phyloP scores from a whole-genome alignment of 2,797 vertebrate species.

The Sebastes umbrosus region DNA sequence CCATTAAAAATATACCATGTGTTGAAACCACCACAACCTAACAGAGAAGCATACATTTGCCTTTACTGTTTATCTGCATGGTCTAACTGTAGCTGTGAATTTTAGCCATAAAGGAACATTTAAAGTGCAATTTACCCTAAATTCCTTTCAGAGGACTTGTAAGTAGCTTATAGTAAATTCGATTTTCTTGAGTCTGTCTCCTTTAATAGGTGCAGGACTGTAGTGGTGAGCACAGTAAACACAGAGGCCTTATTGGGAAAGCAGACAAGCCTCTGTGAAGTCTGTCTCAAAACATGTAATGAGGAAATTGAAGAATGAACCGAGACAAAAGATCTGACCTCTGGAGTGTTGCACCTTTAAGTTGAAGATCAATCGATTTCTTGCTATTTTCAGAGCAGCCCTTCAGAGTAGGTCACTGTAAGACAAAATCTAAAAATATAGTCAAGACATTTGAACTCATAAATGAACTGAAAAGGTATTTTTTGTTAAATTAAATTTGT shows the following conservation, averaged over 20 bases:
- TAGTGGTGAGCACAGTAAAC: not conserved
- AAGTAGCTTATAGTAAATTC: constrained; percentile 58
- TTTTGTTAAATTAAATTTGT: not conserved
- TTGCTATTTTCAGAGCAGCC: not conserved
- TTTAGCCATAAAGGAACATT: not conserved
- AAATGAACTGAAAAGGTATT: not conserved
- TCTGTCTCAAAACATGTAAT: not conserved
- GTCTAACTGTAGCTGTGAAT: not conserved
- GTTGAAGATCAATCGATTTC: not conserved
- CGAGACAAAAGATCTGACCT: not conserved
- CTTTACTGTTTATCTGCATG: not conserved
- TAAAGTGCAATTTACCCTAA: constrained; percentile 4
- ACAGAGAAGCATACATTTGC: not conserved
- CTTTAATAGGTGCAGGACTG: constrained; percentile 32
- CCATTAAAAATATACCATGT: not conserved
- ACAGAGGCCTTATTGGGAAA: constrained; percentile 11
- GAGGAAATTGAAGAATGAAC: not conserved
- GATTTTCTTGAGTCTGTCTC: constrained; percentile 34
- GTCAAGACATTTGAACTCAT: not conserved
- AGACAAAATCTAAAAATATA: not conserved
- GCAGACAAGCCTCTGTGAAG: not conserved
- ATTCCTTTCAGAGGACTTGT: constrained; percentile 25
- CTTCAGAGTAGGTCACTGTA: not conserved
- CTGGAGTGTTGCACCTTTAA: not conserved
- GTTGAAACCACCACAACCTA: not conserved